Evolutionary conservation across 2,797 vertebrate genomes (phyloP), one percentile per base, ranked within the genome.

Genomic region (Peromyscus aztecus): DNA sequence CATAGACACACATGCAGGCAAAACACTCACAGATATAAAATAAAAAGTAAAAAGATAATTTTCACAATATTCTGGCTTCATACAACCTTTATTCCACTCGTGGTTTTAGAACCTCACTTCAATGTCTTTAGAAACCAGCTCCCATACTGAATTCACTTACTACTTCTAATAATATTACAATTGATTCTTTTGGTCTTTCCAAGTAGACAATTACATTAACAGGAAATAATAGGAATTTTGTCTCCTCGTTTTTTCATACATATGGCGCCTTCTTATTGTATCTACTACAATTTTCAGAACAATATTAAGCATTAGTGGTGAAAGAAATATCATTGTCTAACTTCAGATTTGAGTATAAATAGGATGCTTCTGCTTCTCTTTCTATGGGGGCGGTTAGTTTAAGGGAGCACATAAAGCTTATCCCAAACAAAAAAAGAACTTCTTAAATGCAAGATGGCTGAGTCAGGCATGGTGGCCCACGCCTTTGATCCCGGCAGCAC

Each of bases 111-210:
- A 65, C 10, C 37, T 81, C 34, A 31, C 9, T 46, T 91, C 63
- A 69, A 63, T 63, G 87, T 95, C n/a, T 80, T 87, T 90, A 29
- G 63, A 78, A 93, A 76, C 7, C 29, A 40, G 16, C 17, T 93
- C 86, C 81, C 37, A 87, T 82, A 80, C 17, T 90, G 80, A 93
- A 94, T 96, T 97, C 24, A 93, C 77, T 85, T 95, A 78, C 71
- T 89, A 57, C 67, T 96, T 89, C 94, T 89, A 96, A 95, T 43
- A 87, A 9, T 65, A 71, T 96, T 96, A 95, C 55, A 91, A 24
- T 91, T 89, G 84, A 93, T 95, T 96, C 75, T 88, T 17, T 91
- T 87, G 61, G n/a, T 87, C 49, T 96, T 89, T 84, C 40, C 23
- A 93, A 67, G 80, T 91, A 94, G 69, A 77, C 19, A 83, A 83